Conservation (phyloP, 2,888 invertebrate species). For the Ryuthela nishihirai region DNA sequence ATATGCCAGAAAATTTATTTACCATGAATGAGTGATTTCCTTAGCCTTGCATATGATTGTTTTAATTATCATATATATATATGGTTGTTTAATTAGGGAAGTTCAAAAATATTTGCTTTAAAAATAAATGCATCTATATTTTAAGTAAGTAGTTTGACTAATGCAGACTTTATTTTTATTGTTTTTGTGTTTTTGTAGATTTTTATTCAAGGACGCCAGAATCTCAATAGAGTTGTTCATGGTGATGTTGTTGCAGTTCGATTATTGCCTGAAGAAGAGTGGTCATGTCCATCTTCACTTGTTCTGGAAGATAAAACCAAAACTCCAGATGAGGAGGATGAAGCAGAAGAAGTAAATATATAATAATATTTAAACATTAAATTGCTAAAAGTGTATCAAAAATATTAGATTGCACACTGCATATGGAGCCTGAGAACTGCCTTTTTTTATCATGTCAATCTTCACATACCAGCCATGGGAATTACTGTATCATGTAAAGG, state of each 20-base stretch:
- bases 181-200: slow-evolving; percentile 53
- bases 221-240: slow-evolving; percentile 89
- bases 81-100: slow-evolving; percentile 10
- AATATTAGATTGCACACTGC: too few species aligned
- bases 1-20: too few species aligned
- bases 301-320: slow-evolving; percentile 53
- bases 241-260: slow-evolving; percentile 91
- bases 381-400: too few species aligned
- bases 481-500: too few species aligned
- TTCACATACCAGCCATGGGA: too few species aligned
- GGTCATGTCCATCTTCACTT: slow-evolving; percentile 79
- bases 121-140: slow-evolving; percentile 1
- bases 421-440: too few species aligned
- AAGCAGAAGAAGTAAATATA: slow-evolving; percentile 51
- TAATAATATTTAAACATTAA: too few species aligned
- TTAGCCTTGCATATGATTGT: too few species aligned
- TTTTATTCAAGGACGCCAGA: slow-evolving; percentile 75
- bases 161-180: not conserved
- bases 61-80: slow-evolving; percentile 14
- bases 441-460: too few species aligned
- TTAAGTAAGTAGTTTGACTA: too few species aligned
- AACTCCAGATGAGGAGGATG: slow-evolving; percentile 60
- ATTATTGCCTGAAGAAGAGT: slow-evolving; percentile 79
- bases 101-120: slow-evolving; percentile 2
- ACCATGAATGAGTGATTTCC: too few species aligned